phyloP scores from a whole-genome alignment of 2,113 vertebrate species.

The Boulengeromyrus knoepffleri region DNA sequence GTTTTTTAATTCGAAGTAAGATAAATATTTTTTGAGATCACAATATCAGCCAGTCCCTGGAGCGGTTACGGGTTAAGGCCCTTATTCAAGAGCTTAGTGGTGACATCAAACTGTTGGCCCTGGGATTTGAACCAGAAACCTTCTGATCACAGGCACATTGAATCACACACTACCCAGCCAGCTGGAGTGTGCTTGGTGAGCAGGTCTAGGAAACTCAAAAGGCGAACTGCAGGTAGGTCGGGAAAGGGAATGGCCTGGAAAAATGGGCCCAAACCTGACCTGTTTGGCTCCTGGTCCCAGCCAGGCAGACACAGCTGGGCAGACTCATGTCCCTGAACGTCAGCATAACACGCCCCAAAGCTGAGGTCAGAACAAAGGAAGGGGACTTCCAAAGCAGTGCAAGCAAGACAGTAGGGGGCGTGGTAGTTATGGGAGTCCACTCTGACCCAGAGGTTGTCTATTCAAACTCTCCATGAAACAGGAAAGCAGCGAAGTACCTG shows the following conservation, averaged over 20 bases:
- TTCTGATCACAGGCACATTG: background rate
- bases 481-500: conserved; percentile 97
- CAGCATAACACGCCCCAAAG: background rate
- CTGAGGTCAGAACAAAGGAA: background rate
- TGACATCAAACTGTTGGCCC: background rate
- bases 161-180: background rate
- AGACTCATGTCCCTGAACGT: background rate
- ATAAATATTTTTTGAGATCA: background rate
- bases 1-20: background rate
- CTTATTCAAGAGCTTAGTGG: background rate
- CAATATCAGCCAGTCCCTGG: background rate
- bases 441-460: background rate
- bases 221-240: conserved; percentile 25
- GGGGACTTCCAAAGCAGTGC: background rate
- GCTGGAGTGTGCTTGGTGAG: background rate
- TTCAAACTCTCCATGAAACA: conserved; percentile 50
- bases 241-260: conserved; percentile 97
- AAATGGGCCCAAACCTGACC: conserved; percentile 97
- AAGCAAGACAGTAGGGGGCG: background rate
- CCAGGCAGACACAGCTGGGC: background rate
- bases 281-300: background rate
- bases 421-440: background rate
- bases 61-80: background rate
- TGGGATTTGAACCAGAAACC: background rate
- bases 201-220: background rate